Evolutionary conservation across 2,888 invertebrate genomes (phyloP).

Genomic region (Oscheius sp.): DNA sequence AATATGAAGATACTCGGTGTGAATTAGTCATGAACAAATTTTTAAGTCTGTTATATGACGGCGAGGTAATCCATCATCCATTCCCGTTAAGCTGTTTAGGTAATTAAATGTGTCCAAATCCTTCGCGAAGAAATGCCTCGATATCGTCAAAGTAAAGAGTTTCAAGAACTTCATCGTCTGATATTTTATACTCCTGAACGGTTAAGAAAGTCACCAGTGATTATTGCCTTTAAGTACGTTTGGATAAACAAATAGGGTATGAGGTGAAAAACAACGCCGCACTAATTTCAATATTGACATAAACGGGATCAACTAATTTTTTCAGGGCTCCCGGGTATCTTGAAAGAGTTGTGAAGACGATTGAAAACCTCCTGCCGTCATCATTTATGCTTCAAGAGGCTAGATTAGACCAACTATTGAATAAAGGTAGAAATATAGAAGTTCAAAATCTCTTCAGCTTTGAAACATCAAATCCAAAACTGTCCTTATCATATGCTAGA

Average conservation of each 20-base stretch:
- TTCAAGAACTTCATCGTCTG: neutral
- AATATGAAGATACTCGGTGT: neutral
- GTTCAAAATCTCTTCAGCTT: conserved; percentile 22
- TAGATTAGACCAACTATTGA: conserved; percentile 35
- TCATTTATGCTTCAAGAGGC: conserved; percentile 41
- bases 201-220: neutral
- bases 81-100: neutral
- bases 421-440: conserved; percentile 33
- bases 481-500: conserved; percentile 21
- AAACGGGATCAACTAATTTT: too few relatives aligned
- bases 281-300: too few relatives aligned
- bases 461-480: conserved; percentile 23
- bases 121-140: neutral
- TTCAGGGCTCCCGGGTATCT: conserved; percentile 16
- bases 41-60: neutral
- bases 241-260: neutral
- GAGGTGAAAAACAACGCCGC: too few relatives aligned
- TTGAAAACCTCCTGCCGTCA: conserved; percentile 36
- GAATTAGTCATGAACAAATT: conserved; percentile 15
- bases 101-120: neutral
- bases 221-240: conserved; percentile 1
- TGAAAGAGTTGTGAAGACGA: conserved; percentile 9
- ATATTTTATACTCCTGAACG: neutral
- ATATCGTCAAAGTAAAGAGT: neutral
- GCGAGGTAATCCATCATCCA: neutral